Evolutionary conservation across 1,140 invertebrate genomes (phyloP).

Genomic region (Lasioglossum albipes): DNA sequence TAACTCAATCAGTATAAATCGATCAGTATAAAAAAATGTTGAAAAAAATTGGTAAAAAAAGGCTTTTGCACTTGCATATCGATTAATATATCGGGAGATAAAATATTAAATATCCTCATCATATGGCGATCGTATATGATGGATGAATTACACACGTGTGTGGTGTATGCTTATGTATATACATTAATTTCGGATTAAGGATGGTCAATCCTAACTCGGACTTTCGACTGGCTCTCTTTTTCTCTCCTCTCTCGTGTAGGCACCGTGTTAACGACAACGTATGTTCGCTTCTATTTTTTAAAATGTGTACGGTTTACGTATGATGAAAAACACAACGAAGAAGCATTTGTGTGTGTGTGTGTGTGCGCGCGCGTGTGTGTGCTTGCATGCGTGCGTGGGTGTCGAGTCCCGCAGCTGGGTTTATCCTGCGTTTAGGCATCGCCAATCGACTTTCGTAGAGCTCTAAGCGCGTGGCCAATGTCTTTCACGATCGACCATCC

Average conservation of each 20-base stretch:
- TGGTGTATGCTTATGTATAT: neutral
- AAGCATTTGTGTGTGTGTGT: neutral
- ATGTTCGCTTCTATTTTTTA: conserved; percentile 19
- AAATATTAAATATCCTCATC: conserved; percentile 48
- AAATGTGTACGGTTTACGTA: neutral
- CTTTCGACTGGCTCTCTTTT: conserved; percentile 33
- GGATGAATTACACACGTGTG: neutral
- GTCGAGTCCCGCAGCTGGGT: neutral
- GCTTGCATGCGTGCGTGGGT: too few relatives aligned
- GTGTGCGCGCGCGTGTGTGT: too few relatives aligned
- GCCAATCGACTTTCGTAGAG: neutral
- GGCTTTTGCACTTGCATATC: conserved; percentile 72
- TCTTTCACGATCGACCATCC: conserved; percentile 54
- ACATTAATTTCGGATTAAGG: conserved; percentile 51
- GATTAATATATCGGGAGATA: conserved; percentile 52
- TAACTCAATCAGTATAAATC: conserved; percentile 79
- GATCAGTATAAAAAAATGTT: conserved; percentile 73
- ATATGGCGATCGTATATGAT: conserved; percentile 21
- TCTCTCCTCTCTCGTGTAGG: neutral
- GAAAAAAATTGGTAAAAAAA: conserved; percentile 60
- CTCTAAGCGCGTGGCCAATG: conserved; percentile 35
- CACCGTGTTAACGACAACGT: conserved; percentile 6
- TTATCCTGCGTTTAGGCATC: conserved; percentile 11
- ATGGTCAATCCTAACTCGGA: conserved; percentile 52
- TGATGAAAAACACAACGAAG: conserved; percentile 47